These are phyloP conservation scores for Camptogramma bilineatum DNA, from an alignment of 2,888 invertebrate species.

Conservation along the genomic window DNA sequence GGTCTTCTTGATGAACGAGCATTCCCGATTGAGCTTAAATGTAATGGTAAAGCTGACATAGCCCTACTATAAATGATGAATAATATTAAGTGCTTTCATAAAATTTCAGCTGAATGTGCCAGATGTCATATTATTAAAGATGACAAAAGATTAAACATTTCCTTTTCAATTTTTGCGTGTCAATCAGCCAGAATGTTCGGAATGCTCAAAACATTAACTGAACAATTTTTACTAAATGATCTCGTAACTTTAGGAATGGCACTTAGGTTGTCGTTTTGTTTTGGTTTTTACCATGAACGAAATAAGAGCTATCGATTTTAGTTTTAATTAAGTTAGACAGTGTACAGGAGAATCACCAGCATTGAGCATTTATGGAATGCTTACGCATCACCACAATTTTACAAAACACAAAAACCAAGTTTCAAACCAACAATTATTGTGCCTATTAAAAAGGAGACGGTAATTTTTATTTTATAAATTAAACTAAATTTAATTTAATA, in stretches of 20 bases:
- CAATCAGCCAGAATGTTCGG: neutral
- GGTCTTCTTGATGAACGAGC: constrained; percentile 55
- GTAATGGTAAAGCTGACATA: constrained; percentile 49
- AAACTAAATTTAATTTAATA: neutral
- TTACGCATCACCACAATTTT: neutral
- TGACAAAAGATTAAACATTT: neutral
- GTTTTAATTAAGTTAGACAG: no score
- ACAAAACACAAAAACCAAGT: constrained; percentile 26
- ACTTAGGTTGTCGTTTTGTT: no score
- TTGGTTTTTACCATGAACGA: no score
- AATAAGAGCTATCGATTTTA: no score
- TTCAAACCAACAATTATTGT: neutral
- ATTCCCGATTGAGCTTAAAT: constrained; percentile 62
- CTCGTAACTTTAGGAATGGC: no score
- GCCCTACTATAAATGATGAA: constrained; percentile 32
- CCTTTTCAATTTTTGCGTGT: neutral
- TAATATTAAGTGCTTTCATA: constrained; percentile 29
- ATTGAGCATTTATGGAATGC: neutral
- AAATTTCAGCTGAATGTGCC: constrained; percentile 21
- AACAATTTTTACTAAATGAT: neutral
- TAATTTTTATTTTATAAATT: no score
- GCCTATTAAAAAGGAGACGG: neutral
- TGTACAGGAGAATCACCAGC: no score
- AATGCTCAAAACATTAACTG: neutral
- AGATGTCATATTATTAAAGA: constrained; percentile 20